These are phyloP conservation scores for Melanotus villosus DNA, from an alignment of 2,888 invertebrate species.

Conservation along the genomic window DNA sequence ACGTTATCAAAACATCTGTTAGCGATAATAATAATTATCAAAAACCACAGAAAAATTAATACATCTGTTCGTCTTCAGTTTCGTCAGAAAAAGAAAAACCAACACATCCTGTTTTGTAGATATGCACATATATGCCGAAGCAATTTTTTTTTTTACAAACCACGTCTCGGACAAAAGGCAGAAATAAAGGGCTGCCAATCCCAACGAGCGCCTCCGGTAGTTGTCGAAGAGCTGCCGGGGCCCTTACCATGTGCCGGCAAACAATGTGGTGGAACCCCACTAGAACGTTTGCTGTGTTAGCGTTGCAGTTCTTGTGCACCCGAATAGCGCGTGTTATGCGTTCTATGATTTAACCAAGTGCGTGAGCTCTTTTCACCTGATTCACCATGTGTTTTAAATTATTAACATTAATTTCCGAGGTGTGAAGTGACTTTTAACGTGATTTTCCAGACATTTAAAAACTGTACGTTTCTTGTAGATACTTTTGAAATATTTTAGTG, in stretches of 20 bases:
- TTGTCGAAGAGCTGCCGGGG: constrained; percentile 50
- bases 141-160: constrained; percentile 15
- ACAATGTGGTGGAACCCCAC: constrained; percentile 41
- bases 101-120: no score
- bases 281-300: constrained; percentile 27
- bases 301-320: constrained; percentile 34
- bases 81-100: no score
- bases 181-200: constrained; percentile 45
- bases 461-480: no score
- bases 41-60: no score
- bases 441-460: no score
- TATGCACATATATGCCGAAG: background rate
- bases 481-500: no score
- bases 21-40: no score
- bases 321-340: constrained; percentile 29
- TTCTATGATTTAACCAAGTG: constrained; percentile 17
- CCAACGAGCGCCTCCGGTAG: constrained; percentile 50
- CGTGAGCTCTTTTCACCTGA: constrained; percentile 23
- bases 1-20: no score
- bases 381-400: constrained; percentile 2
- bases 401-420: background rate
- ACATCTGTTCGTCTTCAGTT: no score
- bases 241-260: constrained; percentile 43
- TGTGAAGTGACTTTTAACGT: no score
- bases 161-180: constrained; percentile 45